Conservation (phyloP, 92 coral and sea anemone species). For the Micromussa lordhowensis region DNA sequence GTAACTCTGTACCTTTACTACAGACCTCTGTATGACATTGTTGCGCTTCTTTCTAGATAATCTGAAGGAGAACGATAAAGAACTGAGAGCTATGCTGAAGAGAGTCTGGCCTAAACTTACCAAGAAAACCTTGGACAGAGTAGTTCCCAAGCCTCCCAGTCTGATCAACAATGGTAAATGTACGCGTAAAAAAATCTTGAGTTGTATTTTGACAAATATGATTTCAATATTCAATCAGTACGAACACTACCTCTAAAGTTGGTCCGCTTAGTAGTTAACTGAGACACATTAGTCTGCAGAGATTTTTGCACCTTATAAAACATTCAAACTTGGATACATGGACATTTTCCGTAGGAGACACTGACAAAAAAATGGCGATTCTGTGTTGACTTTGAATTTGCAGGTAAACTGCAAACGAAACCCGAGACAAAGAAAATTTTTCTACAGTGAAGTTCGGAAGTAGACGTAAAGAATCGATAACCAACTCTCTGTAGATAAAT, state of each 20-base stretch:
- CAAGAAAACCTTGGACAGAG: slow-evolving; percentile 96
- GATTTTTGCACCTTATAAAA: not conserved
- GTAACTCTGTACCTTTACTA: not conserved
- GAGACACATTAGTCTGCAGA: not conserved
- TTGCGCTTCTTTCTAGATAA: slow-evolving; percentile 72
- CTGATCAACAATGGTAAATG: slow-evolving; percentile 86
- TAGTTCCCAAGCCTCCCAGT: slow-evolving; percentile 98
- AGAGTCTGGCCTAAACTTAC: slow-evolving; percentile 99
- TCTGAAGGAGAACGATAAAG: slow-evolving; percentile 96
- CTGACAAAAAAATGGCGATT: not conserved
- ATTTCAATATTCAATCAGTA: not conserved
- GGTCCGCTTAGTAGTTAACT: not conserved
- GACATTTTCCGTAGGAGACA: not conserved
- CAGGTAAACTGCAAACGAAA: not conserved
- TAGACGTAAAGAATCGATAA: not conserved
- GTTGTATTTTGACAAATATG: not conserved
- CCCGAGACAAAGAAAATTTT: not conserved
- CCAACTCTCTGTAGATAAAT: not conserved
- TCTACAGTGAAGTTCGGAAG: not conserved
- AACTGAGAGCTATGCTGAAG: slow-evolving; percentile 93
- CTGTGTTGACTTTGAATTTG: not conserved
- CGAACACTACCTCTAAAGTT: not conserved
- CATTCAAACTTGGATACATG: not conserved
- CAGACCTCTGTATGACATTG: not conserved
- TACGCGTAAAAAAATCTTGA: not conserved